Percentiles rank a stretch among this genome's conserved stretches.
Conservation (phyloP, 2,888 invertebrate species). For the Macrophya alboannulata region DNA sequence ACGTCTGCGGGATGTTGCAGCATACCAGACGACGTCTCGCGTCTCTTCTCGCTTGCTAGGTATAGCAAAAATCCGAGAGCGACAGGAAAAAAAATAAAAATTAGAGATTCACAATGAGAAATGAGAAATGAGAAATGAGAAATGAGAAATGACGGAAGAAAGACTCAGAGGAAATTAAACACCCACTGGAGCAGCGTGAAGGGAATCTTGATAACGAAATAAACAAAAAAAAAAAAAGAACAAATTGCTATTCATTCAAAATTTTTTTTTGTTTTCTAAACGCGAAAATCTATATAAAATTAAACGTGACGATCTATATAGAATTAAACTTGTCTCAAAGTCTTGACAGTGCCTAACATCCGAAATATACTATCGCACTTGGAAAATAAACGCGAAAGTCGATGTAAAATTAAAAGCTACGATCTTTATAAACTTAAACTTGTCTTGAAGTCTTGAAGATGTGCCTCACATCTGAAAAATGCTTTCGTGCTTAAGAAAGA, state of each 20-base stretch:
- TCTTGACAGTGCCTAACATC: no score
- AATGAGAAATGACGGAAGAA: conserved; percentile 11
- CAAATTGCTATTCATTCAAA: neutral
- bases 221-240: neutral
- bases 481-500: no score
- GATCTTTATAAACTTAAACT: no score
- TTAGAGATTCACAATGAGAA: conserved; percentile 14
- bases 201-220: neutral
- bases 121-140: conserved; percentile 21
- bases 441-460: no score
- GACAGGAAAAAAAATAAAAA: conserved; percentile 18
- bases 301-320: no score
- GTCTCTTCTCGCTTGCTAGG: neutral
- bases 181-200: neutral
- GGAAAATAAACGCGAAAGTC: no score
- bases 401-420: no score
- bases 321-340: no score
- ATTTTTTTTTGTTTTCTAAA: neutral
- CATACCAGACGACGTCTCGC: conserved; percentile 53
- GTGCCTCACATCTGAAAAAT: no score
- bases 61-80: neutral
- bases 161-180: neutral
- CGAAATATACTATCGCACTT: no score
- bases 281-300: no score
- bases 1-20: conserved; percentile 48